Evolutionary conservation across 92 coral and sea anemone species (phyloP), one percentile per base, ranked within the genome.

Genomic region (Paragorgia papillata): DNA sequence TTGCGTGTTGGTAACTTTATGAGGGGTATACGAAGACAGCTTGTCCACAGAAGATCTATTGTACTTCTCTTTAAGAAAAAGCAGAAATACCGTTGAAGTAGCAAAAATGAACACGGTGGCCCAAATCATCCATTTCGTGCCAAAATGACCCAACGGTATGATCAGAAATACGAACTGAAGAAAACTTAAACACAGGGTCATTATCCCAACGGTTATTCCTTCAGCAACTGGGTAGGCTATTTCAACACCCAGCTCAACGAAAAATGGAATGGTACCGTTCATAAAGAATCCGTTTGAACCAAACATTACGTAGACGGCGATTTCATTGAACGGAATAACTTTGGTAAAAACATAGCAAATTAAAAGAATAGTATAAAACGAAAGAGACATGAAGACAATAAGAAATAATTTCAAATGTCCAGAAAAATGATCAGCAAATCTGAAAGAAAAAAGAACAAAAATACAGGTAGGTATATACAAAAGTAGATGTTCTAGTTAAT

Each of bases 41-140:
- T 69, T 75, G 63, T 93, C 97, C 30, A 90, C 91, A 17, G 85
- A 86, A 13, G 91, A 76, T 5, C 97, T 76, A 6, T 88, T 86
- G 75, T 84, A 90, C 3, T 75, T 84, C 57, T 84, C 96, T 2
- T 61, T 83, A 51, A 86, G 89, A 46, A 87, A 54, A 2, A 92
- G 85, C 9, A 93, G 20, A 28, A 90, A 63, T 0, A 96, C 90
- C 19, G 84, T 84, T 25, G 96, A 88, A 17, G 88, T 83, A 37
- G 80, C 88, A 27, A 93, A 85, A 7, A 97, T 90, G 6, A 73
- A 87, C 24, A 86, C 97, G 9, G 91, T 85, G 49, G 89, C 59
- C 97, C 97, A 93, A 66, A 90, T 88, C 97, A 93, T 93, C 96
- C 96, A 93, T 3, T 89, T 86, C 46, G 97, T 92, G 60, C 90